Percentiles rank a stretch among this genome's conserved stretches.
These are phyloP conservation scores for Laupala kohalensis DNA, from an alignment of 1,140 invertebrate genomes.

Conservation along the genomic window DNA sequence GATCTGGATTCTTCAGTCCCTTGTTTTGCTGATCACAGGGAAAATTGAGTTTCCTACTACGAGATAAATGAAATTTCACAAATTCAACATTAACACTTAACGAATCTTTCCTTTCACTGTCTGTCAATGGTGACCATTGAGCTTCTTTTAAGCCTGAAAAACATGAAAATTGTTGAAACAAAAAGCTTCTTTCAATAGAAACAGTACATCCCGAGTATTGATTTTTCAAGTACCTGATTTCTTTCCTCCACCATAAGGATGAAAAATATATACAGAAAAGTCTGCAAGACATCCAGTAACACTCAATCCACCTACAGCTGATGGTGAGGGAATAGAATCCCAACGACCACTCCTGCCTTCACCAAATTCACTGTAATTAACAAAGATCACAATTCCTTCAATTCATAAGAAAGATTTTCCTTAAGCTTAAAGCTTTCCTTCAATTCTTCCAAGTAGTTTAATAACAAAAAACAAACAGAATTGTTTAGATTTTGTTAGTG, in stretches of 20 bases:
- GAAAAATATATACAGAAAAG: constrained; percentile 95
- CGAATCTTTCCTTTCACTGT: constrained; percentile 86
- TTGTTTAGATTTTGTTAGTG: too few species aligned
- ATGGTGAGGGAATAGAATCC: constrained; percentile 21
- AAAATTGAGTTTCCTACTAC: constrained; percentile 72
- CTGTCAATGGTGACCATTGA: constrained; percentile 73
- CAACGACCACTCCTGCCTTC: constrained; percentile 26
- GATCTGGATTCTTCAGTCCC: constrained; percentile 36
- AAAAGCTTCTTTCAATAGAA: neutral
- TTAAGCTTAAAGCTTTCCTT: neutral
- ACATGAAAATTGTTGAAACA: neutral
- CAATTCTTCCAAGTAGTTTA: neutral
- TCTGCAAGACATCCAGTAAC: constrained; percentile 89
- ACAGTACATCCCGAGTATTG: neutral
- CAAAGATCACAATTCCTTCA: neutral
- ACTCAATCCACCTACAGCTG: constrained; percentile 73
- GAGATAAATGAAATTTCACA: constrained; percentile 87
- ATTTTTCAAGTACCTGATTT: constrained; percentile 41
- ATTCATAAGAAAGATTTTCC: neutral
- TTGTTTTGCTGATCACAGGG: constrained; percentile 35
- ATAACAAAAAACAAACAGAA: neutral
- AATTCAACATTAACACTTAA: constrained; percentile 93
- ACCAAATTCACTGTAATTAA: constrained; percentile 40
- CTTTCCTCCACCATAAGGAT: constrained; percentile 87
- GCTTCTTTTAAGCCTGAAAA: constrained; percentile 48